Evolutionary conservation across 2,888 invertebrate genomes (phyloP).

Genomic region (Junonia oenone): DNA sequence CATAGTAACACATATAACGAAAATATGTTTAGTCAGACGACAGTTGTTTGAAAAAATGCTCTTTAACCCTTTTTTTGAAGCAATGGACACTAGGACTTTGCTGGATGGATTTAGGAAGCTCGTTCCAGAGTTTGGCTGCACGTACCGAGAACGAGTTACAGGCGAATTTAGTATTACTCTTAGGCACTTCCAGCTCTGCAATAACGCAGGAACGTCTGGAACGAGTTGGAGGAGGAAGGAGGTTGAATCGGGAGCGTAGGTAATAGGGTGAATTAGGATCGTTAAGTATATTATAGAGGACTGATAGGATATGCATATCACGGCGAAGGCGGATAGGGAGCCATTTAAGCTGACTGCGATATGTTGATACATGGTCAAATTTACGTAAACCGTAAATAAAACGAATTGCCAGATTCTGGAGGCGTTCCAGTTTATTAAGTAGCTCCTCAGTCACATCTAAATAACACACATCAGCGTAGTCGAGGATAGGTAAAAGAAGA

Average conservation of each 20-base stretch:
- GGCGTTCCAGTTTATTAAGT: neutral
- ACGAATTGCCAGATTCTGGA: neutral
- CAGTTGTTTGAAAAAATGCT: neutral
- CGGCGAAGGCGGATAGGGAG: neutral
- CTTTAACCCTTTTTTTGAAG: neutral
- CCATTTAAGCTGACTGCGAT: neutral
- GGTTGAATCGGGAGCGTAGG: neutral
- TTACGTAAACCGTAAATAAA: neutral
- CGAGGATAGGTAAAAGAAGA: conserved; percentile 7
- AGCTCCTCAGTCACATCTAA: neutral
- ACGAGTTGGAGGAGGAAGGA: neutral
- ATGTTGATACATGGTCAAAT: neutral
- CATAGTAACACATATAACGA: no score
- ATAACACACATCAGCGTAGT: conserved; percentile 4
- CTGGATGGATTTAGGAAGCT: neutral
- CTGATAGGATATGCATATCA: neutral
- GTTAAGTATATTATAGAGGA: neutral
- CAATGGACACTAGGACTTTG: neutral
- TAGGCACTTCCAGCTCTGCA: neutral
- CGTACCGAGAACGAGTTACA: neutral
- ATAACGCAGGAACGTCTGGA: neutral
- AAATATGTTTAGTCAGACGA: no score
- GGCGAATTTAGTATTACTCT: neutral
- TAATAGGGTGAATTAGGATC: neutral
- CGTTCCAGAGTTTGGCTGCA: neutral